Conservation (phyloP, 1,140 invertebrate species). For the Cylas formicarius region DNA sequence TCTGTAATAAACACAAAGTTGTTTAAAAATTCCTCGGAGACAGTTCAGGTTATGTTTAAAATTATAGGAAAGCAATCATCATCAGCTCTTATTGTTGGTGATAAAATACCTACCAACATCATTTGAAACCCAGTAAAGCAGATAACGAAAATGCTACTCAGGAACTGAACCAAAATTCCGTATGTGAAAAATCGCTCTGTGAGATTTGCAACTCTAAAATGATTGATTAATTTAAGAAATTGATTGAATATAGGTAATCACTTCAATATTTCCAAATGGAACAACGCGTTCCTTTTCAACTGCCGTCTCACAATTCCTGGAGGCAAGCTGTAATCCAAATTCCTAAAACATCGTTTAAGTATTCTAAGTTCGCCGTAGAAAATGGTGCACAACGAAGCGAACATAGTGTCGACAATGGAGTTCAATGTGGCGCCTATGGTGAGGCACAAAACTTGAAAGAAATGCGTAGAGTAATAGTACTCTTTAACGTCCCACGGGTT, state of each 20-base stretch:
- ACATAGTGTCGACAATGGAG: conserved; percentile 16
- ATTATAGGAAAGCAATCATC: conserved; percentile 1
- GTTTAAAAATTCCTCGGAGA: conserved; percentile 6
- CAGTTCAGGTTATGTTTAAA: conserved; percentile 9
- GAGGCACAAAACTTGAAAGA: too few relatives aligned
- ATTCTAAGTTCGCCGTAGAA: conserved; percentile 16
- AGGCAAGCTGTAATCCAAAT: conserved; percentile 5
- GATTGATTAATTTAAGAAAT: conserved; percentile 13
- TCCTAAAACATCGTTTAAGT: conserved; percentile 12
- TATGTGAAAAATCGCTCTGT: conserved; percentile 24
- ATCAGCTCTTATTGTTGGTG: background rate
- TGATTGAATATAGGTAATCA: conserved; percentile 7
- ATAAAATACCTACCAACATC: conserved; percentile 17
- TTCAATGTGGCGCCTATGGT: background rate
- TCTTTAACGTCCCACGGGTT: too few relatives aligned
- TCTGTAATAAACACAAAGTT: background rate
- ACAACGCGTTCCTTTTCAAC: conserved; percentile 4
- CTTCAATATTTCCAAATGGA: conserved; percentile 9
- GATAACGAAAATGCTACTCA: conserved; percentile 27
- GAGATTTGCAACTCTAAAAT: background rate
- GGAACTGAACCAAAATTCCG: conserved; percentile 29
- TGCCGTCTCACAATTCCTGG: conserved; percentile 6
- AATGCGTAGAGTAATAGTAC: too few relatives aligned
- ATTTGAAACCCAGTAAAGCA: conserved; percentile 31
- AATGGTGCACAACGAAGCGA: conserved; percentile 19